phyloP scores from a whole-genome alignment of 2,888 invertebrate species.

The Eupsilia transversa region DNA sequence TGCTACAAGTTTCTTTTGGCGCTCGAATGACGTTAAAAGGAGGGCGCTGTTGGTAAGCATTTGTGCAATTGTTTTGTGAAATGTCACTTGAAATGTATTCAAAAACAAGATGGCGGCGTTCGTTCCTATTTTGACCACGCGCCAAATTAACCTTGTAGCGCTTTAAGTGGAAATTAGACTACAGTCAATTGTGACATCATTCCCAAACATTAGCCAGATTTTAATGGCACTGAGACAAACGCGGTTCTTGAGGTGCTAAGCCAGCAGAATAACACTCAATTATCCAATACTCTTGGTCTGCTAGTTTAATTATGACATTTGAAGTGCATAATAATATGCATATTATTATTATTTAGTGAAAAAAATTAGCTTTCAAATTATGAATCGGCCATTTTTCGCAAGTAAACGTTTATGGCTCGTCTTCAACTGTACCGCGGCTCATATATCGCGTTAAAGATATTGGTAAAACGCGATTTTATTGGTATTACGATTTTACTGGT shows the following conservation, averaged over 20 bases:
- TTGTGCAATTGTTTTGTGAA: not conserved
- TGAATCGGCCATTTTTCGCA: slow-evolving; percentile 6
- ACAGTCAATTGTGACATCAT: not conserved
- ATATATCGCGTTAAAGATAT: slow-evolving; percentile 9
- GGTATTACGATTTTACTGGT: not conserved
- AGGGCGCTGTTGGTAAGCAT: not conserved
- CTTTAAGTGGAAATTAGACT: not conserved
- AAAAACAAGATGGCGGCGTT: not conserved
- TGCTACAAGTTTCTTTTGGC: not conserved
- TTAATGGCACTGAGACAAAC: not conserved
- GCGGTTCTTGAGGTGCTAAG: not conserved
- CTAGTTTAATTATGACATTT: slow-evolving; percentile 11
- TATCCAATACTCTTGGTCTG: not conserved
- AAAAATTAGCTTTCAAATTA: not conserved
- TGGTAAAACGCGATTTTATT: not conserved
- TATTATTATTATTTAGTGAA: slow-evolving; percentile 1
- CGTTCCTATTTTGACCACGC: not conserved
- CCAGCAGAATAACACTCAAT: not conserved
- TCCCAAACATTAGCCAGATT: not conserved
- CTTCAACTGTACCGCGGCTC: not conserved
- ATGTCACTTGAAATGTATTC: not conserved
- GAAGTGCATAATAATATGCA: not conserved
- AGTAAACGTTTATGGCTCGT: not conserved
- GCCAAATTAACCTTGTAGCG: not conserved
- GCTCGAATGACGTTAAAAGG: not conserved